phyloP scores from a whole-genome alignment of 2,797 vertebrate species.

The Serranus cabrilla region DNA sequence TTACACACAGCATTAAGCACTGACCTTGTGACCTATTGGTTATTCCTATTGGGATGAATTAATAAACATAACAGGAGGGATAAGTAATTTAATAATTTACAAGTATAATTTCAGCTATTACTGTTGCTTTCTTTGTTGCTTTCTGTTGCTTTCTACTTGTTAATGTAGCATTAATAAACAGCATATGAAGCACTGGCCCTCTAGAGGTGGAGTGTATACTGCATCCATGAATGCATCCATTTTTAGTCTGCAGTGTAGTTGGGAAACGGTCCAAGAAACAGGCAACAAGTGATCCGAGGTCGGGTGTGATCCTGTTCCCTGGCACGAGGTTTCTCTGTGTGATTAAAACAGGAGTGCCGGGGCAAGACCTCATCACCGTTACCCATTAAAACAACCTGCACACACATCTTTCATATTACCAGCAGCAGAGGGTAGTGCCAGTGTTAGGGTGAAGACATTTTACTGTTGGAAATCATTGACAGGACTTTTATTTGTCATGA shows the following conservation, averaged over 20 bases:
- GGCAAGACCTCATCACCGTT: background rate
- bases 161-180: no score
- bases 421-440: background rate
- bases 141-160: background rate
- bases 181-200: background rate
- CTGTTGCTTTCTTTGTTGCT: background rate
- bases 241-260: background rate
- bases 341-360: conserved; percentile 14
- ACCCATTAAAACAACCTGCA: conserved; percentile 25
- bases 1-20: no score
- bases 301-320: conserved; percentile 25
- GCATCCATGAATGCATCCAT: background rate
- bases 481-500: no score
- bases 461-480: no score
- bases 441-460: no score
- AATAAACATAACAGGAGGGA: no score
- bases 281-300: background rate
- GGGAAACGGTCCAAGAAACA: conserved; percentile 11
- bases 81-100: no score
- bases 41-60: no score
- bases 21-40: no score
- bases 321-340: background rate
- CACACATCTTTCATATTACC: no score
- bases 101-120: no score
- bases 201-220: background rate